Base-by-base conservation (phyloP, 2,888 invertebrate genomes). In the Pimpla rufipes region DNA sequence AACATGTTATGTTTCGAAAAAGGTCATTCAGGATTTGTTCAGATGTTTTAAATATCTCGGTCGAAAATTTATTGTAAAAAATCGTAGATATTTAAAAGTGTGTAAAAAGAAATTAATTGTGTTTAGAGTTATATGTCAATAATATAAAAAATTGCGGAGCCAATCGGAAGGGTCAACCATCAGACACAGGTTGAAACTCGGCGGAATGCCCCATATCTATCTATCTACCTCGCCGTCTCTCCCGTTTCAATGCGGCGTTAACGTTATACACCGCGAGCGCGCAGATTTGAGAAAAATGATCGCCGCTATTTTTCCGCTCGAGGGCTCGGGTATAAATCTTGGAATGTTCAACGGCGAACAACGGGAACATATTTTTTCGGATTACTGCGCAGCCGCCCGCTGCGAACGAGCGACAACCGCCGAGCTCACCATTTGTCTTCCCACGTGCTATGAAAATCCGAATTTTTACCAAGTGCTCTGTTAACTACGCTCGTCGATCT, bases 281-380 rank as follows among this genome's bases (percentile, higher is more conserved):
- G 7, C 62, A 77, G 75, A 83, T 83, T 83, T 62, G 67, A 23
- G 59, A n/a, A 68, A 83, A 83, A 62, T 76, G 47, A 83, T 79
- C 73, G 71, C 64, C 62, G 40, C 76, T 76, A 79, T 80, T 83
- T 83, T 80, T 80, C 52, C 77, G 47, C 68, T 76, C 59, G 21
- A 13, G 18, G 64, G 45, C 35, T 42, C 67, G 79, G 67, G 70
- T 66, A 71, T 76, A 67, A 83, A 83, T 76, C 76, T 50, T 73
- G 45, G 35, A 79, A 75, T 64, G 68, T 70, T 71, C 66, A 59
- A 21, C 37, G 18, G 10, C 29, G 76, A 76, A 73, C 67, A 76
- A 79, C 52, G 75, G 50, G 57, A 76, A 71, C 66, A 71, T 47
- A 71, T 83, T 83, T 76, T 71, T 71, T 11, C 21, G 57, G 59